Evolutionary conservation across 2,888 invertebrate species (phyloP).

Genomic region (Mythimna pallens): DNA sequence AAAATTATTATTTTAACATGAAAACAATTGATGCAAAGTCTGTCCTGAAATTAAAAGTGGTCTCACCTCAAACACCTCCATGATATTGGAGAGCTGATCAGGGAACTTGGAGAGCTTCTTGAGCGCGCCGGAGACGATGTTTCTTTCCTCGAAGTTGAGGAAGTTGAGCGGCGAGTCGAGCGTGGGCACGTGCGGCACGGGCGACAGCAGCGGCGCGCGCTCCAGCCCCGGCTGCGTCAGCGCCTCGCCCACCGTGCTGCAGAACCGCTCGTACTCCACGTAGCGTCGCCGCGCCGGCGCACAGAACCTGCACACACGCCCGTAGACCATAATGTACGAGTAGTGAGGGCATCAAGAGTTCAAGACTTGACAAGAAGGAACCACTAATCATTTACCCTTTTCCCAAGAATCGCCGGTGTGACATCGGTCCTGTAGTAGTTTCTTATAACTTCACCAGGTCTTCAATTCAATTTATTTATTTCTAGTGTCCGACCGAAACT

Average conservation of each 20-base stretch:
- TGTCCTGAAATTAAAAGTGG: neutral
- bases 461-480: too few relatives aligned
- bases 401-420: too few relatives aligned
- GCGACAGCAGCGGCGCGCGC: constrained; percentile 92
- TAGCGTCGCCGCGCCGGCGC: constrained; percentile 91
- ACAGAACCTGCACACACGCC: constrained; percentile 88
- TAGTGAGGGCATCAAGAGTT: neutral
- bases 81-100: constrained; percentile 92
- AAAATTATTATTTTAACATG: too few relatives aligned
- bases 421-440: neutral
- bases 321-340: neutral
- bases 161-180: constrained; percentile 91
- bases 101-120: constrained; percentile 92
- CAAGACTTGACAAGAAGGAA: neutral
- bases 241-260: constrained; percentile 92
- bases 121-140: constrained; percentile 91
- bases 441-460: neutral
- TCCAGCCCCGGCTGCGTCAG: constrained; percentile 92
- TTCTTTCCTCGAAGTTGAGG: constrained; percentile 94
- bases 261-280: constrained; percentile 93
- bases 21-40: too few relatives aligned
- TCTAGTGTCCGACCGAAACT: too few relatives aligned
- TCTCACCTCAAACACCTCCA: constrained; percentile 92
- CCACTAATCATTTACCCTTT: too few relatives aligned
- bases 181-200: constrained; percentile 93